Base-by-base conservation (phyloP, 1,140 invertebrate genomes). In the Zeugodacus cucurbitae region DNA sequence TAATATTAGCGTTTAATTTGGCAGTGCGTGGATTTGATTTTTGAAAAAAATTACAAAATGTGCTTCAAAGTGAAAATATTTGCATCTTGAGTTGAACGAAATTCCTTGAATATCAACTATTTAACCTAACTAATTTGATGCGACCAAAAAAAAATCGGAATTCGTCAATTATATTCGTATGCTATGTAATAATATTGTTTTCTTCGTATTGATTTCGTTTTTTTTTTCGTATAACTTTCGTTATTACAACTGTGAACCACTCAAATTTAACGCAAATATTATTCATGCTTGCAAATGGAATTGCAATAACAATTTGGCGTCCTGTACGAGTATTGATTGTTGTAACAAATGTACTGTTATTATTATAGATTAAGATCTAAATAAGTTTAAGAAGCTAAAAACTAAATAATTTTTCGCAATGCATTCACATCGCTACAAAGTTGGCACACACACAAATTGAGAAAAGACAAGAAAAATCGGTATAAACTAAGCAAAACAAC, bases 281-380 rank as follows among this genome's bases (percentile, higher is more conserved):
- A 22, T 74, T 37, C 67, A 41, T 74, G 20, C 14, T 8, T 37
- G 41, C 67, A 74, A 74, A 41, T 41, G 34, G 67, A 74, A 74
- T 74, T 41, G 67, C 67, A 41, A 74, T 41, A 74, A 37, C 17
- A 62, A 17, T 37, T 37, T 74, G 67, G 67, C 67, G 67, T 74
- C 67, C 67, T 74, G 67, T 74, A 41, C 34, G 67, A 41, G 41
- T 41, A 74, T 37, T 74, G 34, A 74, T 41, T 37, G 34, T 37
- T 74, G 67, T 74, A 74, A n/a, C 67, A 74, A 74, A 22, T 74
- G 67, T 74, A 17, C 22, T 74, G 67, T 74, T 74, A 74, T 41
- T 74, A 74, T 62, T 54, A 22, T 62, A 62, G 26, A 67, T 29
- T 32, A 67, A 67, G 32, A 41, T n/a, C n/a, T n/a, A 67, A 34